Evolutionary conservation across 2,113 vertebrate genomes (phyloP), one percentile per base, ranked within the genome.

Genomic region (Colinus virginianus): DNA sequence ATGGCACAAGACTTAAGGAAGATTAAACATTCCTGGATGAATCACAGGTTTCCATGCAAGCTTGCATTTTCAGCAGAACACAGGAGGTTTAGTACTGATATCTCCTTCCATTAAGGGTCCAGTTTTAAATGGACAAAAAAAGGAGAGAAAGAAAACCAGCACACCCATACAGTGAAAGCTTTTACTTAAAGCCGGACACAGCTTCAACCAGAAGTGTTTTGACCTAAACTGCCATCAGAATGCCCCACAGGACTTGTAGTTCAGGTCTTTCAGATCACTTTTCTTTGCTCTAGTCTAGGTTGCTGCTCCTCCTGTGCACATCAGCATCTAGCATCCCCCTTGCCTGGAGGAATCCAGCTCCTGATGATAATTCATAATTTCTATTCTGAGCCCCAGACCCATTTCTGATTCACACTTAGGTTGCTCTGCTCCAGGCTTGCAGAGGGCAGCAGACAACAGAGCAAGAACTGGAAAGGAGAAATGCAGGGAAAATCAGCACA

Each of bases 401-500:
- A 62, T 43, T 43, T 70, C 71, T 77, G 84, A 26, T 74, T 90
- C 70, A 48, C 26, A 5, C n/a, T 45, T 3, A 1, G 13, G 6
- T 70, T 64, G 22, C 66, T 76, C 64, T 1, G 7, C 40, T 61
- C 43, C 53, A 56, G 67, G 36, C 53, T 84, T 62, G n/a, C 53
- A 59, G 59, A 55, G 14, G 45, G 32, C 63, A 90, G 34, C 62
- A n/a, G 13, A 1, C 46, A 90, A 2, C 56, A 43, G 46, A 90
- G 48, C n/a, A 76, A 10, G 48, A 67, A 72, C 25, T 25, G 68
- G 32, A 51, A 77, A 63, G 40, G 12, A 40, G 8, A 55, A 93
- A 68, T 48, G 70, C 58, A 58, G 78, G 78, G 49, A 80, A 74
- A 90, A 59, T 22, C 71, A 28, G 76, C 63, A 80, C 94, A 83